These are phyloP conservation scores for Gymnosoma rotundatum DNA, from an alignment of 2,888 invertebrate species.

Conservation along the genomic window DNA sequence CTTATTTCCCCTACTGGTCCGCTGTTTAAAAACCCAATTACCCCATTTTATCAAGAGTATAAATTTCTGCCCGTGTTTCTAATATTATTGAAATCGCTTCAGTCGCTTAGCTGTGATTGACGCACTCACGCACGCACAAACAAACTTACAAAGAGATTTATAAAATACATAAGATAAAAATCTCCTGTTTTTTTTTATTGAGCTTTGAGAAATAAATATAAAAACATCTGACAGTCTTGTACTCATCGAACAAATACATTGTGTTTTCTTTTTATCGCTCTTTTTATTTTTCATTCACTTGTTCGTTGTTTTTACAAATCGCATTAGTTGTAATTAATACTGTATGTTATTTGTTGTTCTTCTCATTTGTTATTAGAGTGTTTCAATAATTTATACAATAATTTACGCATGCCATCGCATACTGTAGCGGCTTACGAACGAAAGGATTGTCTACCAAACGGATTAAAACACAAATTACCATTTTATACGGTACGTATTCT, in stretches of 20 bases:
- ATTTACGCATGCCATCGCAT: constrained; percentile 68
- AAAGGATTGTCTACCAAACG: constrained; percentile 69
- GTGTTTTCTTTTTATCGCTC: not conserved
- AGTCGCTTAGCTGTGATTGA: too few relatives aligned
- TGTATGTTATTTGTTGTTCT: constrained; percentile 62
- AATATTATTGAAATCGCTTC: too few relatives aligned
- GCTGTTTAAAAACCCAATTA: too few relatives aligned
- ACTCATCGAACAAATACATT: not conserved
- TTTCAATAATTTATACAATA: constrained; percentile 70
- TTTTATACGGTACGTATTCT: constrained; percentile 55
- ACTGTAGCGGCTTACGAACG: constrained; percentile 62
- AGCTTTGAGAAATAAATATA: too few relatives aligned
- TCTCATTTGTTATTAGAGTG: constrained; percentile 67
- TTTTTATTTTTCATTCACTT: constrained; percentile 12
- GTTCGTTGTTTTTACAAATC: constrained; percentile 61
- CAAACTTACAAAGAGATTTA: too few relatives aligned
- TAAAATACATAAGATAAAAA: too few relatives aligned
- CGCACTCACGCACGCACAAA: too few relatives aligned
- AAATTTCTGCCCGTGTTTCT: too few relatives aligned
- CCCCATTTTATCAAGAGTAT: too few relatives aligned
- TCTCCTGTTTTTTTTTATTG: too few relatives aligned
- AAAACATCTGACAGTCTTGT: too few relatives aligned
- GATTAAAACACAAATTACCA: constrained; percentile 69
- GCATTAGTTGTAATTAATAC: constrained; percentile 71
- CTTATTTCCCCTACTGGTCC: too few relatives aligned